phyloP scores from a whole-genome alignment of 2,113 vertebrate species.

The Megaceryle torquata region DNA sequence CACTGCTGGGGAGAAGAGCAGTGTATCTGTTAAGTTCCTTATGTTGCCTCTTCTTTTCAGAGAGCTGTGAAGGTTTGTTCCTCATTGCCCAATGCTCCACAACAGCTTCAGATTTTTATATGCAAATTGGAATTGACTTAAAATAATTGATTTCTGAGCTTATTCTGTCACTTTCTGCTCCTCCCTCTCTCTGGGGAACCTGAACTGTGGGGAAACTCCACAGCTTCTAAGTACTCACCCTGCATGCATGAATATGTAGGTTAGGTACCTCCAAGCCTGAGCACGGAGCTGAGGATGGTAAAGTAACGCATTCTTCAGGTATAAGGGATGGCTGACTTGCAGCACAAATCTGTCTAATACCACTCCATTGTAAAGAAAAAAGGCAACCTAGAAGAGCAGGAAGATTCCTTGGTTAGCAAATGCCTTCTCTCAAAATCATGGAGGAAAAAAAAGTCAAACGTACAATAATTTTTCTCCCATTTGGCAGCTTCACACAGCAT shows the following conservation, averaged over 20 bases:
- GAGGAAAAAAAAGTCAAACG: not conserved
- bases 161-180: not conserved
- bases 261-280: conserved; percentile 95
- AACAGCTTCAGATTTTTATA: not conserved
- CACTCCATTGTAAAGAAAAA: conserved; percentile 93
- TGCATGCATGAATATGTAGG: conserved; percentile 96
- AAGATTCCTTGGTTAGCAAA: conserved; percentile 18
- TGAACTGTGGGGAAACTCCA: not conserved
- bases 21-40: not conserved
- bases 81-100: not conserved
- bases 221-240: conserved; percentile 81
- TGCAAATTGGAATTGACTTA: not conserved
- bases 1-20: not conserved
- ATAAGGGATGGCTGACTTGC: conserved; percentile 90
- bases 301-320: conserved; percentile 88
- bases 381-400: conserved; percentile 79
- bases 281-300: conserved; percentile 93
- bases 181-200: not conserved
- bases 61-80: not conserved
- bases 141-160: not conserved
- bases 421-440: not conserved
- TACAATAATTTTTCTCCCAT: not conserved
- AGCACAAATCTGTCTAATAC: conserved; percentile 89
- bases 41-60: not conserved
- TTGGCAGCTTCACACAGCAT: not conserved